These are phyloP conservation scores for Deroptyus accipitrinus DNA, from an alignment of 2,113 vertebrate species.

Conservation along the genomic window DNA sequence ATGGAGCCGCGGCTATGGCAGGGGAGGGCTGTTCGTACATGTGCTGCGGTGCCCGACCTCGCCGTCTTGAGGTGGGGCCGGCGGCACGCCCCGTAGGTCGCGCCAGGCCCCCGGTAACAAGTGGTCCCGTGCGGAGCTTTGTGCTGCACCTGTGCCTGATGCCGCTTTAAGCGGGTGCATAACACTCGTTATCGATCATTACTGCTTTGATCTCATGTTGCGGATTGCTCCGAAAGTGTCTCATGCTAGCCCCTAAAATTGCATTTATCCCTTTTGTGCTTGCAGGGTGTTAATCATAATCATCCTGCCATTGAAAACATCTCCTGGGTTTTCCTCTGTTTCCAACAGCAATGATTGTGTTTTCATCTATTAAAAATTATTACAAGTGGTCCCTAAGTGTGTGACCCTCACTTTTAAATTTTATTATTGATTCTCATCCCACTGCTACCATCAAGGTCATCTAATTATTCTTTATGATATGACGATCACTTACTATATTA, in stretches of 20 bases:
- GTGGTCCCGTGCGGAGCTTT: neutral
- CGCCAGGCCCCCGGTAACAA: no score
- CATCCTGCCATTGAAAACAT: neutral
- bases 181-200: rapidly evolving
- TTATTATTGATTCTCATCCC: neutral
- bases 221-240: rapidly evolving
- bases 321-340: neutral
- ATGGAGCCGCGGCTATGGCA: neutral
- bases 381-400: no score
- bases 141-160: neutral
- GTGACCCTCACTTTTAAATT: neutral
- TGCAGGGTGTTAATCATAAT: neutral
- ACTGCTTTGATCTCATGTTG: neutral
- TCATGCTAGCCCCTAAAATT: neutral
- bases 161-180: no score
- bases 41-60: neutral
- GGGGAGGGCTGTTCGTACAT: neutral
- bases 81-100: no score
- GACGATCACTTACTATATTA: neutral
- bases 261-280: neutral
- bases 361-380: neutral
- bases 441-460: neutral
- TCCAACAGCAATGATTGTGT: neutral
- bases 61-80: no score
- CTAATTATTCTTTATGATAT: neutral